phyloP scores from a whole-genome alignment of 2,797 vertebrate species.

The Bucorvus abyssinicus region DNA sequence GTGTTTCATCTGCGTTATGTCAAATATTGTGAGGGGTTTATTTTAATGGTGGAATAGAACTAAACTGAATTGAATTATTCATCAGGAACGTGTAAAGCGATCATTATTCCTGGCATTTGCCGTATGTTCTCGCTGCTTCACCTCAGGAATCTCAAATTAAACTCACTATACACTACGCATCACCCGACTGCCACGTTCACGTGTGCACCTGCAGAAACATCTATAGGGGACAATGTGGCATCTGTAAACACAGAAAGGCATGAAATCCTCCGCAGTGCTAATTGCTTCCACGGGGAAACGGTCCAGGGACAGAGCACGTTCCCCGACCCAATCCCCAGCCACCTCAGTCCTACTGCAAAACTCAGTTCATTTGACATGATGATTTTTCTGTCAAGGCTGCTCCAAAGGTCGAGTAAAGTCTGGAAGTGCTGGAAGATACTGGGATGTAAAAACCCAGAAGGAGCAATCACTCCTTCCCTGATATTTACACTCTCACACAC shows the following conservation, averaged over 20 bases:
- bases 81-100: conserved; percentile 37
- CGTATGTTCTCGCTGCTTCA: conserved; percentile 32
- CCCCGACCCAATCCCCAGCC: not conserved
- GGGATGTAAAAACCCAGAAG: not conserved
- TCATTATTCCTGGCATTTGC: conserved; percentile 53
- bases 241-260: not conserved
- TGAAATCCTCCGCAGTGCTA: not conserved
- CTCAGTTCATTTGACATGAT: rapidly evolving
- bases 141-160: conserved; percentile 45
- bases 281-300: not conserved
- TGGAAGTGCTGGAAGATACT: not conserved
- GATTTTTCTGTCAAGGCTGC: not conserved
- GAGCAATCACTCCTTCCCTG: not conserved
- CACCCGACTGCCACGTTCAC: not conserved
- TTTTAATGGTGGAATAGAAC: conserved; percentile 38
- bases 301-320: not conserved
- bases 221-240: not conserved
- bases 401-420: not conserved
- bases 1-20: conserved; percentile 30
- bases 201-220: not conserved
- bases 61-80: conserved; percentile 67
- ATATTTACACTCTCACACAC: not conserved
- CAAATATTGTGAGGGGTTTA: conserved; percentile 37
- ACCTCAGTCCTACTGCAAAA: not conserved
- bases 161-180: not conserved